A percentile compares a stretch with the other conserved stretches of the same genome.
Conservation (phyloP, 2,888 invertebrate genomes). For the Odontocolon sp. region DNA sequence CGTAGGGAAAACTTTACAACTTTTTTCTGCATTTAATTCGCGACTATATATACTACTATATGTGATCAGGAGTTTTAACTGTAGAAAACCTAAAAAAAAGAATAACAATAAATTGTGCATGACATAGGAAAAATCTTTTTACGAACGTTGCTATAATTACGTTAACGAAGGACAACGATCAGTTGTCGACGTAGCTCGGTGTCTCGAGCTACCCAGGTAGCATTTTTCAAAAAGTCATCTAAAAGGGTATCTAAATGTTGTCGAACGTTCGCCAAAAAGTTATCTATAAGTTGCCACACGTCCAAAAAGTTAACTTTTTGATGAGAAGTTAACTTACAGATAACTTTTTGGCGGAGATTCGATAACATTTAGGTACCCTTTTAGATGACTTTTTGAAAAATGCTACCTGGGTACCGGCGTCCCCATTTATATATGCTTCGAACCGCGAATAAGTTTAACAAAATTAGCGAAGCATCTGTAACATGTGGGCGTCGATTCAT, state of each 20-base stretch:
- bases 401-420: constrained; percentile 2
- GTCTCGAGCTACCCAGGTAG: background rate
- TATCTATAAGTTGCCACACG: too few relatives aligned
- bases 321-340: background rate
- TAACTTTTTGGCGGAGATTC: too few relatives aligned
- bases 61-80: background rate
- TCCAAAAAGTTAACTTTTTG: too few relatives aligned
- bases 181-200: background rate
- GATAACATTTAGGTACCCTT: too few relatives aligned
- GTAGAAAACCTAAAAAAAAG: background rate
- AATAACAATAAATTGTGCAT: too few relatives aligned
- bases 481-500: constrained; percentile 32
- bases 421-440: constrained; percentile 23
- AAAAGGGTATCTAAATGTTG: too few relatives aligned
- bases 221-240: too few relatives aligned
- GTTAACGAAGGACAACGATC: background rate
- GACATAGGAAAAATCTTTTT: constrained; percentile 12
- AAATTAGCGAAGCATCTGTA: background rate
- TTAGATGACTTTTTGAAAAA: too few relatives aligned
- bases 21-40: background rate
- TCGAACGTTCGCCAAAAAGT: too few relatives aligned
- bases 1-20: background rate
- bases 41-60: background rate
- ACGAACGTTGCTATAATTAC: background rate
- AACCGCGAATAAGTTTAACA: background rate